phyloP scores from a whole-genome alignment of 1,140 invertebrate species.

The Grapholita molesta region DNA sequence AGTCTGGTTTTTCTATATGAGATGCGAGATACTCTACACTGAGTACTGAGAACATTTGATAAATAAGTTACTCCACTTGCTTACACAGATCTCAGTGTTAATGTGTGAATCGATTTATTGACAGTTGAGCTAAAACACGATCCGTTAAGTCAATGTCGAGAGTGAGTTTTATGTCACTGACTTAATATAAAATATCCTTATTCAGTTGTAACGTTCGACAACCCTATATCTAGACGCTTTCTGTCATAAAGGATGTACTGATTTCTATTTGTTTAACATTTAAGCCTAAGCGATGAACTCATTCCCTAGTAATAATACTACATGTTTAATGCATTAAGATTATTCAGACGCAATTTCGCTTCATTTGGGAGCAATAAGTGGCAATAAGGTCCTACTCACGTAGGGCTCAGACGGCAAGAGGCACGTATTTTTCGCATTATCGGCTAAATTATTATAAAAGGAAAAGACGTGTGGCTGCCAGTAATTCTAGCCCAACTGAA shows the following conservation, averaged over 20 bases:
- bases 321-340: constrained; percentile 52
- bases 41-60: too few relatives aligned
- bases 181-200: too few relatives aligned
- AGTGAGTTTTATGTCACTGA: too few relatives aligned
- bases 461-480: constrained; percentile 63
- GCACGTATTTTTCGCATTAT: constrained; percentile 76
- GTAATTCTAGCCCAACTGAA: constrained; percentile 46
- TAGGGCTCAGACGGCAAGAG: constrained; percentile 52
- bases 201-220: too few relatives aligned
- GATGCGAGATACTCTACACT: too few relatives aligned
- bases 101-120: too few relatives aligned
- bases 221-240: neutral
- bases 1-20: too few relatives aligned
- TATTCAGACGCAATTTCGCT: constrained; percentile 51
- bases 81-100: too few relatives aligned
- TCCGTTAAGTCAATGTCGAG: too few relatives aligned
- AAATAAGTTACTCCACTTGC: too few relatives aligned
- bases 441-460: constrained; percentile 74
- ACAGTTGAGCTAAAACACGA: too few relatives aligned
- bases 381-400: constrained; percentile 64
- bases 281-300: neutral
- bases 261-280: neutral
- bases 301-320: constrained; percentile 40
- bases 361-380: constrained; percentile 65
- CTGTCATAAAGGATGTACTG: neutral